These are phyloP conservation scores for Panagrolaimus sp. DNA, from an alignment of 1,140 invertebrate species.

Conservation along the genomic window DNA sequence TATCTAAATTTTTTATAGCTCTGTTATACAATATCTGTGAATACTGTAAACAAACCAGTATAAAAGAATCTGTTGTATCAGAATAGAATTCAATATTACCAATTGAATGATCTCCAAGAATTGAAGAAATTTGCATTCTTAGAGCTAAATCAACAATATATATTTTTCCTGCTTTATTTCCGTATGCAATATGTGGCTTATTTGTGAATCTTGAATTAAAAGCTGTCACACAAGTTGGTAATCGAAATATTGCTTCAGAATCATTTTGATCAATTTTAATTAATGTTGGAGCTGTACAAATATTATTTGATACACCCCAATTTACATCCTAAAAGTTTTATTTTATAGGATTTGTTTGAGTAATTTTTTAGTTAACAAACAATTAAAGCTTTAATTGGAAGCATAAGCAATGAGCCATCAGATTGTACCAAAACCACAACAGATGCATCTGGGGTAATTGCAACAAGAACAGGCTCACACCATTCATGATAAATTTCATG, in stretches of 20 bases:
- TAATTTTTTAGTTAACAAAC: neutral
- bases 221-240: neutral
- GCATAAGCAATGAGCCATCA: neutral
- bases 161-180: slow-evolving; percentile 10
- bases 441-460: slow-evolving; percentile 2
- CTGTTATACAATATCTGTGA: no score
- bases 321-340: neutral
- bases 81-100: slow-evolving; percentile 9
- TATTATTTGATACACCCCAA: slow-evolving; percentile 15
- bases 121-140: neutral
- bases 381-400: neutral
- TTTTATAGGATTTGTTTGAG: neutral
- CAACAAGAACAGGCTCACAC: neutral
- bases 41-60: no score
- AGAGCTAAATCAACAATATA: neutral
- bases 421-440: neutral
- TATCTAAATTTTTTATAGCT: neutral
- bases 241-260: neutral
- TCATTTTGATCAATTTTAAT: neutral
- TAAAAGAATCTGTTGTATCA: neutral
- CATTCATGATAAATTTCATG: slow-evolving; percentile 4
- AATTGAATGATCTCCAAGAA: neutral
- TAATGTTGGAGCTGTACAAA: neutral
- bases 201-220: neutral
- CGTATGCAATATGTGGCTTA: slow-evolving; percentile 1